Evolutionary conservation across 2,113 vertebrate species (phyloP), one percentile per base, ranked within the genome.

Genomic region (Eonycteris spelaea): DNA sequence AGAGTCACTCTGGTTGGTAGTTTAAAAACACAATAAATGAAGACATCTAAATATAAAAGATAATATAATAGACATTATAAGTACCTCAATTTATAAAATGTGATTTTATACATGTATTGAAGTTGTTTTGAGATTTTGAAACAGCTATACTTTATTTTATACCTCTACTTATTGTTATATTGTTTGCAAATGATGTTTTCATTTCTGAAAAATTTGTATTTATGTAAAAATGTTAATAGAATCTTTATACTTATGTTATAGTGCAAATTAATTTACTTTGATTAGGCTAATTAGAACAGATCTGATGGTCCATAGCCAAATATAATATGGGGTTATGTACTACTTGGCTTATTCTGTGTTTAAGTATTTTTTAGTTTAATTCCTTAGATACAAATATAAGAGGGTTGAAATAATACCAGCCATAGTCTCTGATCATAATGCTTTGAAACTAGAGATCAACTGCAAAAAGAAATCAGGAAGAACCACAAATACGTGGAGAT

Each of bases 151-250:
- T 73, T 93, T 51, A 43, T 77, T 95, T 80, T 61, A n/a, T 90
- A 86, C 75, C 12, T 93, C 4, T 79, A 35, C 9, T 40, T 93
- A 55, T 87, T 26, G 84, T 28, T 90, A 53, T 90, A 89, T 63
- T 84, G 26, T n/a, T 90, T 71, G 1, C 15, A 95, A 75, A 82
- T 95, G 26, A 84, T 96, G 21, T 78, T 95, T 96, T 77, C 26
- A 57, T 79, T 95, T 86, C n/a, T 92, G 87, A 96, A 92, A 53
- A 78, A 87, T 79, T 59, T 88, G 30, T 78, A 78, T 86, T 67
- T 57, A 82, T 90, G 6, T 86, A 55, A 96, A 43, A 79, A 51
- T 68, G 67, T 77, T 96, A 86, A 26, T 92, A 67, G 28, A 30
- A 33, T 95, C 14, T 86, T 96, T 82, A 40, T 82, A 13, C 92